Evolutionary conservation across 2,113 vertebrate species (phyloP).

Genomic region (Melospiza melodia): DNA sequence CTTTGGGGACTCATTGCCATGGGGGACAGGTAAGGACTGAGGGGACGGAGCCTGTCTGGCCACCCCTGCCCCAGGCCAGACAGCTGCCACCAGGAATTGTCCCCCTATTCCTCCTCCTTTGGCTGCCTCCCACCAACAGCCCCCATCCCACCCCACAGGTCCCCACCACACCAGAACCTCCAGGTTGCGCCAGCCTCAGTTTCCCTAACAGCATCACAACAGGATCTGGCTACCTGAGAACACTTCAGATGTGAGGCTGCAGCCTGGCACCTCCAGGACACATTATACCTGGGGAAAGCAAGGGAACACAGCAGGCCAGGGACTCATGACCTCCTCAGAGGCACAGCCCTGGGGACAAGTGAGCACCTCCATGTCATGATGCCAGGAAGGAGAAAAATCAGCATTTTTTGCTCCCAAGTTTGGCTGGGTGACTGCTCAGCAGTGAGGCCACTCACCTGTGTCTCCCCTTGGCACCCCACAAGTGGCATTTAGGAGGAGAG

Average conservation of each 20-base stretch:
- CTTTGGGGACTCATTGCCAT: conserved; percentile 60
- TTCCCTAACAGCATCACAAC: not conserved
- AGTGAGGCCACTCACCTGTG: not conserved
- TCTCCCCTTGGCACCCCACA: not conserved
- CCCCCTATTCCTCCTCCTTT: not conserved
- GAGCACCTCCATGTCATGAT: not conserved
- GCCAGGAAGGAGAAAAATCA: not conserved
- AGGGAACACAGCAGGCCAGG: fast-evolving
- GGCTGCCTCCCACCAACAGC: not conserved
- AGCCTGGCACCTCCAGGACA: not conserved
- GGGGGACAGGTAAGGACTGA: not conserved
- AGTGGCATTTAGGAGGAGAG: not conserved
- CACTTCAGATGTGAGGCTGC: not conserved
- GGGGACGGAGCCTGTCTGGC: not conserved
- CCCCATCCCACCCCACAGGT: not conserved
- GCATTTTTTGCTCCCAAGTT: not conserved
- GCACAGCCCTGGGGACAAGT: fast-evolving
- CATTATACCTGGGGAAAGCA: fast-evolving
- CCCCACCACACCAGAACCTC: not conserved
- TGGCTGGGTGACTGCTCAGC: not conserved
- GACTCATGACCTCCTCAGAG: not conserved
- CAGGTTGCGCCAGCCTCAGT: fast-evolving
- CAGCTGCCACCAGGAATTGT: not conserved
- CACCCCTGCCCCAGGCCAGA: fast-evolving
- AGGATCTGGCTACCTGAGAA: fast-evolving